Conservation (phyloP, 2,888 invertebrate genomes). For the Epinotia ramella region DNA sequence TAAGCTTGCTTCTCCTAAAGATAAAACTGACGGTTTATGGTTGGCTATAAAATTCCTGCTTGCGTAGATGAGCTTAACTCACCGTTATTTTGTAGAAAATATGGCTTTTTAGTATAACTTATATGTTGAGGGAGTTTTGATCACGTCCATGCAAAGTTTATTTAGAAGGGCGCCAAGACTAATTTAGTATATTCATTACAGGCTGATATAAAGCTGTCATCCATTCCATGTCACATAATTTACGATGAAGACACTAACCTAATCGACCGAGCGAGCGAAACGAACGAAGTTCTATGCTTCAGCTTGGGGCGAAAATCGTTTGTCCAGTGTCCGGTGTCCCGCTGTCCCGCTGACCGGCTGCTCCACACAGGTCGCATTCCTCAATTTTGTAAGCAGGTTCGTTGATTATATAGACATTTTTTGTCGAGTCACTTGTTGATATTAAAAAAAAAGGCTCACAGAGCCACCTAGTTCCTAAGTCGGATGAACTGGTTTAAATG, state of each 20-base stretch:
- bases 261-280: too few species aligned
- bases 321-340: too few species aligned
- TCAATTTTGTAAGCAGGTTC: too few species aligned
- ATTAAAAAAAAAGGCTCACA: too few species aligned
- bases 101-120: neutral
- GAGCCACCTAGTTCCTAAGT: too few species aligned
- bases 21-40: conserved; percentile 34
- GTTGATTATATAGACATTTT: too few species aligned
- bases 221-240: neutral
- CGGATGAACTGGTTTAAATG: too few species aligned
- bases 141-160: conserved; percentile 3
- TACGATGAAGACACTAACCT: neutral
- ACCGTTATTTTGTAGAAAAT: neutral
- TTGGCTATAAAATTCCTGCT: conserved; percentile 22
- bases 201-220: neutral
- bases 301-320: too few species aligned
- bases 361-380: too few species aligned
- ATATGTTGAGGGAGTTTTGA: conserved; percentile 6
- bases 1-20: conserved; percentile 33
- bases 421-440: too few species aligned
- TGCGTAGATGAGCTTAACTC: conserved; percentile 9
- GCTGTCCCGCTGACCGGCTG: too few species aligned
- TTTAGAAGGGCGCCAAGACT: conserved; percentile 1
- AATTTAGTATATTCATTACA: neutral
- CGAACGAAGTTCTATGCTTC: too few species aligned